Evolutionary conservation across 2,113 vertebrate species (phyloP), one percentile per base, ranked within the genome.

Genomic region (Edolisoma coerulescens): DNA sequence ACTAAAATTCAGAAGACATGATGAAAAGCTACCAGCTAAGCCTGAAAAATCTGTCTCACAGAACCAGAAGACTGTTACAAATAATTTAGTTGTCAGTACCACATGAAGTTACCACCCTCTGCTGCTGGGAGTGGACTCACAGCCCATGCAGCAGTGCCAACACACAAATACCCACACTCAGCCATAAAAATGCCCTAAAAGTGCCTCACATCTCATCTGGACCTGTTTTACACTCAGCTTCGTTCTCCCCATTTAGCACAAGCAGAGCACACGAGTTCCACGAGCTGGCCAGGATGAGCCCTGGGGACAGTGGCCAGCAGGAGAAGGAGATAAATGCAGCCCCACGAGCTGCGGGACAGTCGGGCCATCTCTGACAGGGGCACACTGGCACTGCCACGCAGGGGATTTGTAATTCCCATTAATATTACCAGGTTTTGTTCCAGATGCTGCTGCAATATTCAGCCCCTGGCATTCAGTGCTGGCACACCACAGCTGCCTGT

Each of bases 211-310:
- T 26, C 27, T 68, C 37, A 9, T 6, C 33, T 26, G 45, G 41
- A n/a, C 49, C 16, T 11, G 6, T 3, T 21, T 12, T 15, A 7
- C 12, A 1, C 3, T 9, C 2, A 8, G 8, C 4, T 12, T 28
- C 23, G 27, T 9, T 35, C 8, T 1, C 1, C 0, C 13, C 14
- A 17, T 0, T 1, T 0, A 1, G 8, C 41, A 28, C 10, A 3
- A 11, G 28, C 0, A 3, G 17, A 33, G 16, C 39, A 4, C 4
- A 6, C 0, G 1, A 14, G 11, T 5, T 2, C 30, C 44, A 4
- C 0, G 16, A 0, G 54, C 47, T 2, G 4, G 15, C 73, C 77
- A 63, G 42, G 61, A 47, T 9, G 44, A n/a, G 10, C 28, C 45
- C 45, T 14, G 50, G 45, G 76, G 67, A 57, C 41, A 42, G 11